Conservation (phyloP, 2,113 vertebrate species). For the Parus major region DNA sequence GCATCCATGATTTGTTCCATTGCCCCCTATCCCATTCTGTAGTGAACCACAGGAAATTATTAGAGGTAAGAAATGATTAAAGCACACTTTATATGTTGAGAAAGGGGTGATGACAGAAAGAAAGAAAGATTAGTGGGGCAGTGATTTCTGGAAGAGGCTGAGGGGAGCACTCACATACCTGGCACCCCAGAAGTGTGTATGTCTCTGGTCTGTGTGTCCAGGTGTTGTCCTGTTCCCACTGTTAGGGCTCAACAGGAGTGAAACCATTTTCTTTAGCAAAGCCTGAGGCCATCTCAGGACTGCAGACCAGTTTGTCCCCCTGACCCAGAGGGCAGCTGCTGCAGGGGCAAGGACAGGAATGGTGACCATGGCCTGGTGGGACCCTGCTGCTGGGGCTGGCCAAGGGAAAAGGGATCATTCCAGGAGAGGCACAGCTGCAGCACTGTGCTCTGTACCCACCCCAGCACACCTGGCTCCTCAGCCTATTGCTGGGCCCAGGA, state of each 20-base stretch:
- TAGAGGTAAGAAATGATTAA: neutral
- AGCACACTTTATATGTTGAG: neutral
- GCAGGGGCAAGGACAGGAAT: neutral
- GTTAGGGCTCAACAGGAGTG: neutral
- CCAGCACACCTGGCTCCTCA: neutral
- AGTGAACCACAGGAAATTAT: neutral
- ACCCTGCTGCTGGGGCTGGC: neutral
- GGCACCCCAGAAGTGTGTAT: neutral
- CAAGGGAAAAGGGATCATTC: neutral
- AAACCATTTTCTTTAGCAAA: neutral
- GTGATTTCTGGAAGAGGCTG: neutral
- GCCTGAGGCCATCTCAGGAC: neutral
- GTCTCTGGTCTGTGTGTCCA: neutral
- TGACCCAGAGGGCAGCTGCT: neutral
- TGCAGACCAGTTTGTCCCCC: neutral
- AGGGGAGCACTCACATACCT: neutral
- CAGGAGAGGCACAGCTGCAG: neutral
- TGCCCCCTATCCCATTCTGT: neutral
- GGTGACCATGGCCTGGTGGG: neutral
- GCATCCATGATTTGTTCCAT: neutral
- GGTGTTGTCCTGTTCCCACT: neutral
- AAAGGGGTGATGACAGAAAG: neutral
- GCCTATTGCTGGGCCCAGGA: neutral
- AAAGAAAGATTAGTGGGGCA: neutral
- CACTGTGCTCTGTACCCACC: neutral